Evolutionary conservation across 2,113 vertebrate genomes (phyloP).

Genomic region (Danionella cerebrum): DNA sequence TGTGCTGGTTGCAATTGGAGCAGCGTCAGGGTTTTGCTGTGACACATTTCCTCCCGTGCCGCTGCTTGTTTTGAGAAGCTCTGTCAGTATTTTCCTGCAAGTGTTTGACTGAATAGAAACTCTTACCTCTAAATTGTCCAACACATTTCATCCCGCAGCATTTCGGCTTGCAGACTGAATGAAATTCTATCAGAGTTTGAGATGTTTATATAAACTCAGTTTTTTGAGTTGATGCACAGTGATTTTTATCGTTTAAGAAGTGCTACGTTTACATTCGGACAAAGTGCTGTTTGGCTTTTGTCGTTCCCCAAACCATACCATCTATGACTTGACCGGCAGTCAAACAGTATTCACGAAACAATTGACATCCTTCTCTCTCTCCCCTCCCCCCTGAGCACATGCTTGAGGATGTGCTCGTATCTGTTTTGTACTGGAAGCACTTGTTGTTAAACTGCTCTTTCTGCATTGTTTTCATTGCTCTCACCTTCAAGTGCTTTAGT

Average conservation of each 20-base stretch:
- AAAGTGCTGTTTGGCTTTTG: neutral
- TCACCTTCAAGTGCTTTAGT: neutral
- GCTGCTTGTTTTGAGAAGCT: neutral
- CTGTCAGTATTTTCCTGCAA: conserved; percentile 21
- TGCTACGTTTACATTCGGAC: neutral
- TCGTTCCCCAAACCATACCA: neutral
- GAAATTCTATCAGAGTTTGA: neutral
- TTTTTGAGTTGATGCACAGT: neutral
- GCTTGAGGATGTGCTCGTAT: neutral
- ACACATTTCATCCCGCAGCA: conserved; percentile 18
- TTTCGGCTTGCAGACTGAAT: conserved; percentile 11
- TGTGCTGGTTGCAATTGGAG: neutral
- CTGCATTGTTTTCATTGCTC: conserved; percentile 9
- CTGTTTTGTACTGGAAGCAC: neutral
- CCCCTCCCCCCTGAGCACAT: neutral
- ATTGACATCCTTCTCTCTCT: neutral
- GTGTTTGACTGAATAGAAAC: neutral
- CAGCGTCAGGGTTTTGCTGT: neutral
- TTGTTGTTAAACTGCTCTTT: neutral
- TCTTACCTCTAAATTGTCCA: neutral
- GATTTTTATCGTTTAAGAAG: neutral
- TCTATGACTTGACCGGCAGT: neutral
- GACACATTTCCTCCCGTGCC: neutral
- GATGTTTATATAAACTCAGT: neutral
- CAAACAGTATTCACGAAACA: neutral